Conservation (phyloP, 2,888 invertebrate genomes). For the Taphrorychus bicolor region DNA sequence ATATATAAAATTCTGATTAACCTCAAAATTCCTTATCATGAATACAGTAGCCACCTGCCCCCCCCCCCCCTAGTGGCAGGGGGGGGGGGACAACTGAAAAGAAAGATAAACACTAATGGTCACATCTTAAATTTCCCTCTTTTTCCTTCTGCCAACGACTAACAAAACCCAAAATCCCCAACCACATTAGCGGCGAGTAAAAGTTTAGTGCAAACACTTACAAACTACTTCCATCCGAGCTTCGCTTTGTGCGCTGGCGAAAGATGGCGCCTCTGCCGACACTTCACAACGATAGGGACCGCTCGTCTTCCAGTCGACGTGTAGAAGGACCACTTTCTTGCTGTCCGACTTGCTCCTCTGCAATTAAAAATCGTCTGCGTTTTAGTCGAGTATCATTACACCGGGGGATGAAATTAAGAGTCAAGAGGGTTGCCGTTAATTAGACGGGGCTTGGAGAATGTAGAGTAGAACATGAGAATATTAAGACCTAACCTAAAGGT, state of each 20-base stretch:
- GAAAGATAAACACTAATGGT: too few relatives aligned
- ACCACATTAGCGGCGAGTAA: not conserved
- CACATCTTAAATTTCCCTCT: too few relatives aligned
- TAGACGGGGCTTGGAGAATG: not conserved
- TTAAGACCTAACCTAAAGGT: too few relatives aligned
- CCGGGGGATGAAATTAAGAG: not conserved
- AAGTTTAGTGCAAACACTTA: constrained; percentile 62
- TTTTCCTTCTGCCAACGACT: not conserved
- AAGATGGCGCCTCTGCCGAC: constrained; percentile 80
- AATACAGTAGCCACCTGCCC: too few relatives aligned
- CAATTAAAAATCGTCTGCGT: constrained; percentile 44
- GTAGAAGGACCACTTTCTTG: constrained; percentile 69
- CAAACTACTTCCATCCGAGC: constrained; percentile 82
- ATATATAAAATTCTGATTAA: too few relatives aligned
- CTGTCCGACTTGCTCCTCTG: constrained; percentile 76
- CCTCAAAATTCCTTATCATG: too few relatives aligned
- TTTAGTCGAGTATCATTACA: not conserved
- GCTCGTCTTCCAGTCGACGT: constrained; percentile 73
- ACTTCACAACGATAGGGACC: constrained; percentile 80
- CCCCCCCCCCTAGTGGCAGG: too few relatives aligned
- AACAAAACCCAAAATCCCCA: too few relatives aligned
- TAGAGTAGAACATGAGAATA: not conserved
- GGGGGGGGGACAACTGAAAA: too few relatives aligned
- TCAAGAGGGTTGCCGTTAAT: not conserved
- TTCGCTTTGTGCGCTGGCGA: constrained; percentile 76